Base-by-base conservation (phyloP, 2,888 invertebrate genomes). In the Colostygia pectinataria region DNA sequence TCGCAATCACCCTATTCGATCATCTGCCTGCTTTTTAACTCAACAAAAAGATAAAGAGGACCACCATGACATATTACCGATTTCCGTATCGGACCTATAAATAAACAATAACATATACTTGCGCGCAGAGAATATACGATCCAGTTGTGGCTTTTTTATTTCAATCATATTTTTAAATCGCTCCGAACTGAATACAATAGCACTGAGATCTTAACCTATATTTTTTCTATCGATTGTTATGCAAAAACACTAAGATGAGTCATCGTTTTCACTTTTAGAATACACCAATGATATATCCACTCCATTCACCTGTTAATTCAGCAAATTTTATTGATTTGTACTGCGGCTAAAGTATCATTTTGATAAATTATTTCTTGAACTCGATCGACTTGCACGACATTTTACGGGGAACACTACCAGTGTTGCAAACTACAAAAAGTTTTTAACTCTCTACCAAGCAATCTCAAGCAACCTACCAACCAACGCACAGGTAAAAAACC, bases 161-260 rank as follows among this genome's bases (percentile, higher is more conserved):
- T 76, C 71, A 66, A 70, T 73, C 76, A 68, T 73, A 77, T 74
- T 75, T 80, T 74, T 77, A 71, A 74, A 79, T 76, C 77, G 76
- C 76, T 80, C 65, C 58, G 64, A 79, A 75, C 69, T 63, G 74
- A 77, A 83, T 77, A 83, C 80, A 84, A 82, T 77, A 80, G 73
- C 77, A 77, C 76, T 71, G 67, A 83, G 79, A 83, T 87, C 79
- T 87, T 89, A 89, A 90, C 89, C 90, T 89, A 87, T 85, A 88
- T 89, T 81, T 81, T 77, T 80, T 81, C 78, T 80, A 90, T 90
- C 85, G 87, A 90, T 90, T 90, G 85, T 88, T 88, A 86, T 85
- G 87, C 88, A 84, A 88, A 88, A 88, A 87, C 86, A 88, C 82
- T 72, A 61, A 59, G 47, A 77, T 83, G 80, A 82, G 70, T 83